Percentiles rank a stretch among this genome's conserved stretches.
Evolutionary conservation across 2,113 vertebrate genomes (phyloP).

Genomic region (Grammatotria lemairii): DNA sequence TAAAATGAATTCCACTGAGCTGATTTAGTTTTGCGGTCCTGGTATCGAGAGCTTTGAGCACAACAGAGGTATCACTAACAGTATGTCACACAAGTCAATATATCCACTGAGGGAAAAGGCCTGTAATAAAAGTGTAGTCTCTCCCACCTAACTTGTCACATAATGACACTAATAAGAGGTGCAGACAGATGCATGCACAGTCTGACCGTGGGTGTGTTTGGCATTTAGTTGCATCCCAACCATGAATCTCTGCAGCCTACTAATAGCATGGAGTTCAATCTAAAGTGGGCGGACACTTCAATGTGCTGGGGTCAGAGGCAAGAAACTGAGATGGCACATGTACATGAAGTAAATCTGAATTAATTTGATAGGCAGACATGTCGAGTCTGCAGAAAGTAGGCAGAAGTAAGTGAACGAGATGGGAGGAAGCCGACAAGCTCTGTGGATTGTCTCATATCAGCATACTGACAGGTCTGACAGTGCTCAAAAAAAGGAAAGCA

Average conservation of each 20-base stretch:
- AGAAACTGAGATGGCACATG: slow-evolving; percentile 1
- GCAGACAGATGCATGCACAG: background rate
- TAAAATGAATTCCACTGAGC: background rate
- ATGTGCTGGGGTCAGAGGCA: background rate
- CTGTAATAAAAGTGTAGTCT: background rate
- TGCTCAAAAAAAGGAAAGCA: background rate
- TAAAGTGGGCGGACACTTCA: slow-evolving; percentile 1
- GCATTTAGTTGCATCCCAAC: background rate
- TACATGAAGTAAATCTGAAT: background rate
- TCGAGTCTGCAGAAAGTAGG: background rate
- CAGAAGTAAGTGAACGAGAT: background rate
- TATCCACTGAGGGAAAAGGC: background rate
- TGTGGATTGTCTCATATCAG: background rate
- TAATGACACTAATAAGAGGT: background rate
- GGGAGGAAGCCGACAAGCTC: background rate
- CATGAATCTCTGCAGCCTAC: background rate
- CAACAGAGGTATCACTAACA: background rate
- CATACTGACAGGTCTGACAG: background rate
- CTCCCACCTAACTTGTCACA: background rate
- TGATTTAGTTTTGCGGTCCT: background rate
- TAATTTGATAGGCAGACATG: background rate
- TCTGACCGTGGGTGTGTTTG: background rate
- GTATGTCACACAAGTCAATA: background rate
- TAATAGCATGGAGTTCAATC: slow-evolving; percentile 2
- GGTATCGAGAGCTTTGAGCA: background rate